Evolutionary conservation across 2,797 vertebrate species (phyloP).

Genomic region (Thunnus albacares): DNA sequence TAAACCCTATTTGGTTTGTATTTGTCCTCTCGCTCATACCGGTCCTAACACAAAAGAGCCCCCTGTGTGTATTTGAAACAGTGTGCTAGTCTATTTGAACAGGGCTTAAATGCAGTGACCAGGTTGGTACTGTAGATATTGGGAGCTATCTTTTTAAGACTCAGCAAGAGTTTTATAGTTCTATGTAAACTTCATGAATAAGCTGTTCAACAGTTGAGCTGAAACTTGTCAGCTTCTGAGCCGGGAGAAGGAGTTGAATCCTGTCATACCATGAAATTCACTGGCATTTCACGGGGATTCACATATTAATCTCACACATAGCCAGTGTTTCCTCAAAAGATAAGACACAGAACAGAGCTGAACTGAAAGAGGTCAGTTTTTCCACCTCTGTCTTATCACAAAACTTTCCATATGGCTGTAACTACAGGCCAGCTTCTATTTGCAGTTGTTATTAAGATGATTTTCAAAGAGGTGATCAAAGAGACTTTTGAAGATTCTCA

Average conservation of each 20-base stretch:
- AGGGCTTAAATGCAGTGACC: not conserved
- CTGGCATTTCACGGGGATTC: constrained; percentile 16
- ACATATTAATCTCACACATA: constrained; percentile 17
- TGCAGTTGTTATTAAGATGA: constrained; percentile 51
- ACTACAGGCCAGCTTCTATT: constrained; percentile 38
- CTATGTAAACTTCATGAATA: not conserved
- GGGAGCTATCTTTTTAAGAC: constrained; percentile 17
- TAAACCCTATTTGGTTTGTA: too few relatives aligned
- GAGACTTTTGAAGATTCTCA: constrained; percentile 68
- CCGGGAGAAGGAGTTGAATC: not conserved
- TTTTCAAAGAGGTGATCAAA: constrained; percentile 76
- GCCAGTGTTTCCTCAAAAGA: constrained; percentile 32
- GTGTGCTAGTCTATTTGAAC: not conserved
- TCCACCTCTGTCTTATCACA: constrained; percentile 31
- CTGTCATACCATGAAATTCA: not conserved
- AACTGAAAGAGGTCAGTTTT: constrained; percentile 22
- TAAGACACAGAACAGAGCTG: constrained; percentile 14
- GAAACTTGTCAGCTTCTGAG: not conserved
- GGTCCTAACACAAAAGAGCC: not conserved
- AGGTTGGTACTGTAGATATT: not conserved
- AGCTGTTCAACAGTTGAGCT: not conserved
- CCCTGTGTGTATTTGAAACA: not conserved
- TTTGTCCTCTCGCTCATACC: too few relatives aligned
- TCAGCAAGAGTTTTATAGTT: not conserved
- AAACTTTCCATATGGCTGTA: constrained; percentile 41